Percentiles rank a stretch among this genome's conserved stretches.
These are phyloP conservation scores for Enteromius trimaculatus DNA, from an alignment of 2,797 vertebrate genomes.

Conservation along the genomic window DNA sequence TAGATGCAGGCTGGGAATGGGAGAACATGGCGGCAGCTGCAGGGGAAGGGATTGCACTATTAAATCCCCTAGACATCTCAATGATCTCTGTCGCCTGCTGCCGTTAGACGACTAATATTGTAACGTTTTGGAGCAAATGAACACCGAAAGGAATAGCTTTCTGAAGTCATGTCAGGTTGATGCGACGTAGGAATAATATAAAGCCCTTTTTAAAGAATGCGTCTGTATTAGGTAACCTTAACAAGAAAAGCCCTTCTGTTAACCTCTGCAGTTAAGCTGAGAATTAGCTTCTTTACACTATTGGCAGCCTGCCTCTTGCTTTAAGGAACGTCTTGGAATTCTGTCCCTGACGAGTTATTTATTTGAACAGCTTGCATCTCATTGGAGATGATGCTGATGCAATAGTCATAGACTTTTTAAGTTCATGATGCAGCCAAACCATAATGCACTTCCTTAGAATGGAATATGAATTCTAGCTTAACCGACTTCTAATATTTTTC, in stretches of 20 bases:
- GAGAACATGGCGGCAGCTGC: slow-evolving; percentile 62
- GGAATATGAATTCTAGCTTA: background rate
- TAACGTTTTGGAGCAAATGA: background rate
- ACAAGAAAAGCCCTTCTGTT: slow-evolving; percentile 40
- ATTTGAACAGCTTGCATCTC: background rate
- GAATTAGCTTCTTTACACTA: slow-evolving; percentile 44
- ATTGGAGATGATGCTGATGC: slow-evolving; percentile 25
- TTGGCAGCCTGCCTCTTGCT: slow-evolving; percentile 4
- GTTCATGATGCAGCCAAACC: background rate
- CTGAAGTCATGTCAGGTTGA: too few species aligned
- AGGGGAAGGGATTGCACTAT: slow-evolving; percentile 48
- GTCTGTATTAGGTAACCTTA: slow-evolving; percentile 43
- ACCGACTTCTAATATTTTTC: background rate
- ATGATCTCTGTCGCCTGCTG: slow-evolving; percentile 2
- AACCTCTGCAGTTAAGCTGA: slow-evolving; percentile 49
- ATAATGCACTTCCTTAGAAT: background rate
- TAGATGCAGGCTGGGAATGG: slow-evolving; percentile 41
- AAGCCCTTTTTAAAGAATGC: slow-evolving; percentile 12
- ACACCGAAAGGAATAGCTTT: background rate
- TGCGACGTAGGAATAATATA: background rate
- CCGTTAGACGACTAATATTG: background rate
- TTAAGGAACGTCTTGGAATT: slow-evolving; percentile 7
- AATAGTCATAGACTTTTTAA: background rate
- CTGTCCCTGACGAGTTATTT: background rate
- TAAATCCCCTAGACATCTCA: slow-evolving; percentile 55